Evolutionary conservation across 2,888 invertebrate species (phyloP).

Genomic region (Pyralis farinalis): DNA sequence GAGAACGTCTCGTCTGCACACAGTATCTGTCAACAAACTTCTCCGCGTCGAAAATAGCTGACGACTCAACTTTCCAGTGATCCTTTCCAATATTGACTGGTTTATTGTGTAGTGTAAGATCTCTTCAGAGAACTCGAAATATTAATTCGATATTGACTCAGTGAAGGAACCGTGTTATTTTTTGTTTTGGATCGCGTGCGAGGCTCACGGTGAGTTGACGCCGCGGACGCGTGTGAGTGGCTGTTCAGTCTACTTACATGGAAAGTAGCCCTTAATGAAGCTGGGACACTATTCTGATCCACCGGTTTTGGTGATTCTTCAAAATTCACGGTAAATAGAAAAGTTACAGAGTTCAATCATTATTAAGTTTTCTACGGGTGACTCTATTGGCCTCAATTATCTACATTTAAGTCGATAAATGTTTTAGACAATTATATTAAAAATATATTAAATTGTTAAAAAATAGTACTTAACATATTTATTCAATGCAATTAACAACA

Average conservation of each 20-base stretch:
- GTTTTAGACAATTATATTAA: no score
- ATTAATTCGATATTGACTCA: constrained; percentile 53
- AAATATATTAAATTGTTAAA: no score
- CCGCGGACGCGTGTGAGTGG: constrained; percentile 73
- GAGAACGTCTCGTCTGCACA: constrained; percentile 70
- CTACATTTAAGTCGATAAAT: constrained; percentile 25
- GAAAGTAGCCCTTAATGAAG: constrained; percentile 68
- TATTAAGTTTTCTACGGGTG: constrained; percentile 53
- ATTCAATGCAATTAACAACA: no score
- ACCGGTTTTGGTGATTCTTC: constrained; percentile 60
- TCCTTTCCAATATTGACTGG: constrained; percentile 60
- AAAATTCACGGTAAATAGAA: constrained; percentile 65
- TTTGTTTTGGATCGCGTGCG: constrained; percentile 76
- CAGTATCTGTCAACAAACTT: constrained; percentile 76
- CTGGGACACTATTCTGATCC: constrained; percentile 47
- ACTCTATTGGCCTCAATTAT: constrained; percentile 67
- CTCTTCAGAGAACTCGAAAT: constrained; percentile 47
- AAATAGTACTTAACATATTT: no score
- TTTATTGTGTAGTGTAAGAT: constrained; percentile 61
- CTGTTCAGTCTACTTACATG: constrained; percentile 68
- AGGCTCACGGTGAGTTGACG: constrained; percentile 61
- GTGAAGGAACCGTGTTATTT: constrained; percentile 75
- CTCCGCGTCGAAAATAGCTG: constrained; percentile 62
- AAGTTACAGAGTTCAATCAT: constrained; percentile 36
- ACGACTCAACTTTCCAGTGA: constrained; percentile 55